A percentile compares a stretch with the other conserved stretches of the same genome.
phyloP scores from a whole-genome alignment of 1,140 invertebrate species.

The Hylyphantes graminicola region DNA sequence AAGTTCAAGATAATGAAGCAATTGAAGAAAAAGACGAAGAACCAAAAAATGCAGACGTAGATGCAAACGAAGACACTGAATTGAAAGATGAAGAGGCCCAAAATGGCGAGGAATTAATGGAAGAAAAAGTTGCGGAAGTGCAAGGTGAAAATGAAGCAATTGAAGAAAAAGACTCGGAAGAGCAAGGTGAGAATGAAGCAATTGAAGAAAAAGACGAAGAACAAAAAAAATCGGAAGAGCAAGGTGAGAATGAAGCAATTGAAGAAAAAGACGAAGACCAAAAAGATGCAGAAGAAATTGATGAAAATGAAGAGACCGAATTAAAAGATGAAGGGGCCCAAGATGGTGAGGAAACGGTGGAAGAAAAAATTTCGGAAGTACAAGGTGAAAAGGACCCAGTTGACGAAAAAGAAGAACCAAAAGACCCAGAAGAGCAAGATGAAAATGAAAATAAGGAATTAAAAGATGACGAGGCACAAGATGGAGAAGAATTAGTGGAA shows the following conservation, averaged over 20 bases:
- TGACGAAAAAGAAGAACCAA: neutral
- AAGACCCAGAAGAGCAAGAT: neutral
- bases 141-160: constrained; percentile 62
- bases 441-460: too few species aligned
- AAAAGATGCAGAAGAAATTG: neutral
- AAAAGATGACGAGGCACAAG: neutral
- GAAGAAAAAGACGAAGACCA: neutral
- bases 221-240: neutral
- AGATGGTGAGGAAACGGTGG: neutral
- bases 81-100: neutral
- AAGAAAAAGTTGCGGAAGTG: neutral
- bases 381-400: neutral
- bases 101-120: neutral
- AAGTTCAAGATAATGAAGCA: neutral
- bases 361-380: neutral
- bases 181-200: neutral
- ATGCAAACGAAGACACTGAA: neutral
- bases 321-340: neutral
- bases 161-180: constrained; percentile 60
- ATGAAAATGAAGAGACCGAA: neutral
- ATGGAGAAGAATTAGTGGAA: neutral
- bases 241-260: neutral
- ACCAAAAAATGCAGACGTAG: neutral
- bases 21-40: neutral
- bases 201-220: neutral